Conservation (phyloP, 2,113 vertebrate species). For the Hemicordylus capensis region DNA sequence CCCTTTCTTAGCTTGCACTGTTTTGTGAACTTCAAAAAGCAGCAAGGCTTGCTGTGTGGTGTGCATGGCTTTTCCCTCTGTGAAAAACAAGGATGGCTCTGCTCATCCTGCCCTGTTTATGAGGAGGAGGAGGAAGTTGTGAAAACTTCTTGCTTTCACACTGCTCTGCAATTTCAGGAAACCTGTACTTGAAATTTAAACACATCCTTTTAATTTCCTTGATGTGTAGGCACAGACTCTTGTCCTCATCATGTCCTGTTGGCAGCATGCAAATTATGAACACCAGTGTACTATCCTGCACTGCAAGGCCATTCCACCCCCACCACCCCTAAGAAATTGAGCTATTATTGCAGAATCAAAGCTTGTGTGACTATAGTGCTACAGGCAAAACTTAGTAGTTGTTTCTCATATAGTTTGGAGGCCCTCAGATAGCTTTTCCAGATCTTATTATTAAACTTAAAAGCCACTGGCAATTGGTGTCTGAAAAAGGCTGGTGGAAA, state of each 20-base stretch:
- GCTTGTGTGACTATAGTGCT: background rate
- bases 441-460: background rate
- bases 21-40: background rate
- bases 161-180: background rate
- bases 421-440: too few relatives aligned
- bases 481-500: background rate
- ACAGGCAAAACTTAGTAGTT: background rate
- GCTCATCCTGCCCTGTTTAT: background rate
- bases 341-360: background rate
- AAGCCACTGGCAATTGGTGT: background rate
- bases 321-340: background rate
- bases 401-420: background rate
- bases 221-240: background rate
- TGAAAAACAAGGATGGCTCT: background rate
- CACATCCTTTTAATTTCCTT: background rate
- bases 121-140: background rate
- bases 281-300: background rate
- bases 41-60: background rate
- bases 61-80: background rate
- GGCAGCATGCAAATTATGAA: background rate
- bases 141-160: background rate
- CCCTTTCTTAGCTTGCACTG: background rate
- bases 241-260: background rate
- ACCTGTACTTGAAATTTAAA: background rate
- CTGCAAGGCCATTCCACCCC: background rate